Percentiles rank a stretch among this genome's conserved stretches.
Conservation (phyloP, 2,113 vertebrate species). For the Etheostoma spectabile region DNA sequence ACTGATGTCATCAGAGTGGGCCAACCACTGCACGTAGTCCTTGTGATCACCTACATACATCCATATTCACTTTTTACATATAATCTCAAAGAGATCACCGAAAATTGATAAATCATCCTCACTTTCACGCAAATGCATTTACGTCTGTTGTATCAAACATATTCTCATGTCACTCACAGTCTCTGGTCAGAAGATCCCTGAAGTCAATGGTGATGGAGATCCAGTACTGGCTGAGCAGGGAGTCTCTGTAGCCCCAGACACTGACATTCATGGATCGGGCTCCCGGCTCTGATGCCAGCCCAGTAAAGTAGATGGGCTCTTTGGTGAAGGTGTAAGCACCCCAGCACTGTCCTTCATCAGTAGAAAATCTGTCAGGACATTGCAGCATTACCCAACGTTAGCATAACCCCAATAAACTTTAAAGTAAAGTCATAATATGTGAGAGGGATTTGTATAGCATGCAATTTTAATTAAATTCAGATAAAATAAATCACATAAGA, state of each 20-base stretch:
- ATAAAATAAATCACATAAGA: background rate
- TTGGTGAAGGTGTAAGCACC: slow-evolving; percentile 85
- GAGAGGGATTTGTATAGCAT: background rate
- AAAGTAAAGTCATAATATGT: background rate
- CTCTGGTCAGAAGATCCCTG: slow-evolving; percentile 88
- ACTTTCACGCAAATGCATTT: background rate
- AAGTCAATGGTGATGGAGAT: slow-evolving; percentile 95
- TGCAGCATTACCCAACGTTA: background rate
- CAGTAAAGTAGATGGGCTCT: slow-evolving; percentile 90
- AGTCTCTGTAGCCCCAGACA: slow-evolving; percentile 91
- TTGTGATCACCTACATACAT: slow-evolving; percentile 81
- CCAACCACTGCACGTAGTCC: slow-evolving; percentile 95
- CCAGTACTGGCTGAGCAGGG: slow-evolving; percentile 85
- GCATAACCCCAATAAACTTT: background rate
- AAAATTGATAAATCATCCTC: background rate
- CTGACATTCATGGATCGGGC: slow-evolving; percentile 95
- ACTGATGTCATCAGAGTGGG: slow-evolving; percentile 91
- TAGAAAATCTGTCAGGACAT: slow-evolving; percentile 89
- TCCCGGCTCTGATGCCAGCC: slow-evolving; percentile 92
- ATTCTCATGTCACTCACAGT: slow-evolving; percentile 83
- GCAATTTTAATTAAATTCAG: background rate
- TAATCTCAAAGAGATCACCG: background rate
- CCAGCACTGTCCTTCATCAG: slow-evolving; percentile 97
- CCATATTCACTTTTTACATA: background rate
- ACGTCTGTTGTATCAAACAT: background rate